Evolutionary conservation across 2,113 vertebrate species (phyloP).

Genomic region (Larimichthys polyactis): DNA sequence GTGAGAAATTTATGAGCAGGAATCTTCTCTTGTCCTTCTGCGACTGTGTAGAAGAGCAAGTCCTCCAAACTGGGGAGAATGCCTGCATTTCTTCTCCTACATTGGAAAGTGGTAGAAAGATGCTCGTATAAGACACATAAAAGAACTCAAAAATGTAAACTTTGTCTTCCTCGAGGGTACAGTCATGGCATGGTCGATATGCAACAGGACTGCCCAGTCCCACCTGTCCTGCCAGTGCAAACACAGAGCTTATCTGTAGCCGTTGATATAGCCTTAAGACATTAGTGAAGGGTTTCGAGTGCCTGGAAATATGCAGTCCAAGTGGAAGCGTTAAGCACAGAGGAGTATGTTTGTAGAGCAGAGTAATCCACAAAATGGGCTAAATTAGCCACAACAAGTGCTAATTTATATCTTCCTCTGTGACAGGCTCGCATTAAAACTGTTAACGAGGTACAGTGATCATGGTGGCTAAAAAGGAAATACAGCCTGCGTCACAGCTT

Average conservation of each 20-base stretch:
- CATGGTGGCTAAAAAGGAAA: neutral
- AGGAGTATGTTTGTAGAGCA: neutral
- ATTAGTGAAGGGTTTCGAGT: slow-evolving; percentile 35
- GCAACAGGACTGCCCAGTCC: neutral
- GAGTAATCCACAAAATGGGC: neutral
- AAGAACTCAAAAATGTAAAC: neutral
- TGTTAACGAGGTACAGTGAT: neutral
- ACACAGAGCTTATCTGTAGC: slow-evolving; percentile 42
- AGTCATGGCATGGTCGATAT: neutral
- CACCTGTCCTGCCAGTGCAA: slow-evolving; percentile 30
- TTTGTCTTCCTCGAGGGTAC: neutral
- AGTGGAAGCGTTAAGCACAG: neutral
- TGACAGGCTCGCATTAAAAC: neutral
- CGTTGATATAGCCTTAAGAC: slow-evolving; percentile 41
- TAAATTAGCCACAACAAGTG: neutral
- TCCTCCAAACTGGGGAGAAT: slow-evolving; percentile 93
- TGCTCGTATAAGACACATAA: neutral
- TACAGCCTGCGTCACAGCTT: neutral
- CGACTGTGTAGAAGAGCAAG: slow-evolving; percentile 94
- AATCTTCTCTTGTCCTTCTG: slow-evolving; percentile 80
- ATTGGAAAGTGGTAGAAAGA: slow-evolving; percentile 17
- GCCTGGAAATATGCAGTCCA: slow-evolving; percentile 5
- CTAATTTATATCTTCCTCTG: neutral
- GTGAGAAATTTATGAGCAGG: slow-evolving; percentile 89
- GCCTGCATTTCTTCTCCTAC: slow-evolving; percentile 88